Conservation (phyloP, 2,113 vertebrate genomes). For the Daubentonia madagascariensis region DNA sequence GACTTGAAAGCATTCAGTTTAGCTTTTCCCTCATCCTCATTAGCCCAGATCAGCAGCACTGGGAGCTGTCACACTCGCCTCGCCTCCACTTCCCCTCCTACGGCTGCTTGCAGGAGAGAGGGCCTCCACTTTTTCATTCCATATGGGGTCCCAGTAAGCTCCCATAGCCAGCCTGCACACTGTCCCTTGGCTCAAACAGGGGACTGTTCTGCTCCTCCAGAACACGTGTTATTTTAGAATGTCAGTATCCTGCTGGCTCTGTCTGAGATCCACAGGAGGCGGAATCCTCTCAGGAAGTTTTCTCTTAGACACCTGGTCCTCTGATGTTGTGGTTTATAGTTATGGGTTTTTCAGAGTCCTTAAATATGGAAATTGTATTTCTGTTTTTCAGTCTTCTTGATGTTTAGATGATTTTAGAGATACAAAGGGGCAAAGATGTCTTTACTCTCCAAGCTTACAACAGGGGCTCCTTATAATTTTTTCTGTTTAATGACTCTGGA, state of each 20-base stretch:
- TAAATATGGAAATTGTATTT: background rate
- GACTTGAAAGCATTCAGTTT: background rate
- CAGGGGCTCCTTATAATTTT: background rate
- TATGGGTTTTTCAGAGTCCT: background rate
- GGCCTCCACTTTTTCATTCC: background rate
- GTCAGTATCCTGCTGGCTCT: background rate
- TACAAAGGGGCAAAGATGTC: background rate
- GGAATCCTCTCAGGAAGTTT: background rate
- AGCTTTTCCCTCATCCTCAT: fast-evolving
- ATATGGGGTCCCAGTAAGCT: background rate
- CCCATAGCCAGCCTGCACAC: background rate
- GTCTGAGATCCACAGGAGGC: background rate
- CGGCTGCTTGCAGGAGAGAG: background rate
- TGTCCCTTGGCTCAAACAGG: background rate
- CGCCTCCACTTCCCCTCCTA: background rate
- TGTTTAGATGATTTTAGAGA: background rate
- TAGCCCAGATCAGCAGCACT: fast-evolving
- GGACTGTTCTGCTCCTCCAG: no score
- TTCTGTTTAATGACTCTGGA: background rate
- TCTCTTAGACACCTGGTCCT: background rate
- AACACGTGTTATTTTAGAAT: background rate
- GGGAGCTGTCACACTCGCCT: background rate
- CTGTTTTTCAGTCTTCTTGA: background rate
- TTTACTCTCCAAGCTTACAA: background rate
- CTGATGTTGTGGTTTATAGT: background rate